Conservation (phyloP, 1,140 invertebrate species). For the Conus betulinus region DNA sequence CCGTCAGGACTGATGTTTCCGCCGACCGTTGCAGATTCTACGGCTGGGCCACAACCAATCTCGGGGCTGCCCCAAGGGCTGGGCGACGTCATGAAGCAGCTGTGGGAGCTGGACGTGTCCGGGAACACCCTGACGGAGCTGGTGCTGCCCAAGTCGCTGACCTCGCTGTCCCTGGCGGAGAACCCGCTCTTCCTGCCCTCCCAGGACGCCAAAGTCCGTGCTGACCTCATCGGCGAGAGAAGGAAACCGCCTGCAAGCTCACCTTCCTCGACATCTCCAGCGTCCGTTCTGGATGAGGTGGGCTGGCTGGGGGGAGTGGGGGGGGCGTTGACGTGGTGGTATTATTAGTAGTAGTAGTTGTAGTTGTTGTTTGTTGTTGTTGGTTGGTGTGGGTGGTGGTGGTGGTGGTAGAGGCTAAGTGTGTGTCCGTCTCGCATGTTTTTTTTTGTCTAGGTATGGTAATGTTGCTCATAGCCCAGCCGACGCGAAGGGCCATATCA, state of each 20-base stretch:
- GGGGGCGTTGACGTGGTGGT: background rate
- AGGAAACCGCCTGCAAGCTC: constrained; percentile 56
- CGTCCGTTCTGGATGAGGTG: constrained; percentile 64
- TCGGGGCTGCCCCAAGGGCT: constrained; percentile 61
- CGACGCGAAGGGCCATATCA: no score
- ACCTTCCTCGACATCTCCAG: constrained; percentile 60
- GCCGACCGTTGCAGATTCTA: background rate
- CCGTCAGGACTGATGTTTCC: no score
- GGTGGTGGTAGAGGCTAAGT: no score
- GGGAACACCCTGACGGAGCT: constrained; percentile 65
- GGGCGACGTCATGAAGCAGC: constrained; percentile 52
- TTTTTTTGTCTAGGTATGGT: no score
- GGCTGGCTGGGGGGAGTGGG: background rate
- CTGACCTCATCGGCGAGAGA: constrained; percentile 57
- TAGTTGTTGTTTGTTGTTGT: no score
- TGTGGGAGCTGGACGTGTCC: constrained; percentile 60
- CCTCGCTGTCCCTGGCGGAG: constrained; percentile 60
- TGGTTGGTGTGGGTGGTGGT: no score
- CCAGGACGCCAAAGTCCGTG: constrained; percentile 56
- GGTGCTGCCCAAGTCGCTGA: constrained; percentile 63
- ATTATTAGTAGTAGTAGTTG: no score
- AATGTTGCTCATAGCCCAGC: no score
- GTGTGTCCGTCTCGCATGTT: no score
- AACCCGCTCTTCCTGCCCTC: constrained; percentile 64
- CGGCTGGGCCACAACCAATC: constrained; percentile 58